Evolutionary conservation across 2,888 invertebrate species (phyloP), one percentile per base, ranked within the genome.

Genomic region (Baccha elongata): DNA sequence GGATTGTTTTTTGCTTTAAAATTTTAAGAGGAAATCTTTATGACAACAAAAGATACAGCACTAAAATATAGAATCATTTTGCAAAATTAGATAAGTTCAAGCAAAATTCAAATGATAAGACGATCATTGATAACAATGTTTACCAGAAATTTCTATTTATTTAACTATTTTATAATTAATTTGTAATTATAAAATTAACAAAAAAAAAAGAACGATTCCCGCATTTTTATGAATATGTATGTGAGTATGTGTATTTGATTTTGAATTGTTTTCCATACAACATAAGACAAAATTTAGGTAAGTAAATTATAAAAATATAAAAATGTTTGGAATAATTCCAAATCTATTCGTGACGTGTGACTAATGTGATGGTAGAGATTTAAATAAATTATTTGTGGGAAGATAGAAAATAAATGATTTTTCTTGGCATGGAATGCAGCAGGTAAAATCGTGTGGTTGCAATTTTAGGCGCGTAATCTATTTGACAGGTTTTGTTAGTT

Each of bases 331-430:
- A 67, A 71, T 60, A 53, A 72, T 71, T 67, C 71, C 81, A 81
- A 76, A 42, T 76, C 76, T 76, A 71, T 81, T 76, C 76, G 35
- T 67, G 60, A 40, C 29, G 35, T 65, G 40, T 81, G 81, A 81
- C 71, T 81, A 76, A 81, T 69, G 71, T 40, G 60, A 32, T 15
- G 69, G 48, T 35, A 10, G 26, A 62, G 32, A 44, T 72, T 17
- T 19, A 69, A 55, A 32, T 53, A 21, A 78, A 44, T 13, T 29
- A 29, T 42, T 37, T 10, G 60, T 76, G 58, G 69, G 65, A 29
- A 46, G 52, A 52, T 62, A 10, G 11, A 53, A n/a, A n/a, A 42
- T 48, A 42, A 67, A 42, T 48, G 67, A 71, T 67, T 58, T 75
- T 67, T 71, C 64, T 53, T 71, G 65, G 46, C 60, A 76, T 42